phyloP scores from a whole-genome alignment of 2,888 invertebrate genomes.

The Leptopilina myrica region DNA sequence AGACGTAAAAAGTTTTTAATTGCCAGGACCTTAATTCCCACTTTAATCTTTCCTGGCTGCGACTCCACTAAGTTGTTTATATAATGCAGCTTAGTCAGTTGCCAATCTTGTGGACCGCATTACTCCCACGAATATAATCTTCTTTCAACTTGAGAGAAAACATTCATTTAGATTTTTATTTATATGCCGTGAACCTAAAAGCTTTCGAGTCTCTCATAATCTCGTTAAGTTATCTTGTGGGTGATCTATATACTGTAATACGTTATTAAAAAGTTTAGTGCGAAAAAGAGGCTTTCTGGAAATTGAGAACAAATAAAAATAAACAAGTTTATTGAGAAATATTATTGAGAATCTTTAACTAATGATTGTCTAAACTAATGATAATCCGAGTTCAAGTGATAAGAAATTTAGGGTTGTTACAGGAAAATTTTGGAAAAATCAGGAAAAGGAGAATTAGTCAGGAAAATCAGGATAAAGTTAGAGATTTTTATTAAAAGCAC shows the following conservation, averaged over 20 bases:
- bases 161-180: slow-evolving; percentile 22
- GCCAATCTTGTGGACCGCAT: slow-evolving; percentile 21
- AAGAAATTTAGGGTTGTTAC: no score
- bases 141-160: slow-evolving; percentile 16
- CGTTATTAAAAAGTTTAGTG: not conserved
- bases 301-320: no score
- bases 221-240: not conserved
- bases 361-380: not conserved
- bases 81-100: slow-evolving; percentile 26
- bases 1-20: slow-evolving; percentile 38
- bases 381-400: no score
- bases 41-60: slow-evolving; percentile 27
- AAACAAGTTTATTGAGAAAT: not conserved
- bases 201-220: not conserved
- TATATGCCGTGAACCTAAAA: not conserved
- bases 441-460: not conserved
- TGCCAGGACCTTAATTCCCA: slow-evolving; percentile 19
- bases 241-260: not conserved
- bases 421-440: not conserved
- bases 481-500: no score
- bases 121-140: slow-evolving; percentile 24
- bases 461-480: not conserved
- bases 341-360: not conserved
- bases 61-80: slow-evolving; percentile 35
- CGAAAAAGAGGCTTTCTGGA: not conserved